Conservation (phyloP, 1,140 invertebrate genomes). For the Agrypnia vestita region DNA sequence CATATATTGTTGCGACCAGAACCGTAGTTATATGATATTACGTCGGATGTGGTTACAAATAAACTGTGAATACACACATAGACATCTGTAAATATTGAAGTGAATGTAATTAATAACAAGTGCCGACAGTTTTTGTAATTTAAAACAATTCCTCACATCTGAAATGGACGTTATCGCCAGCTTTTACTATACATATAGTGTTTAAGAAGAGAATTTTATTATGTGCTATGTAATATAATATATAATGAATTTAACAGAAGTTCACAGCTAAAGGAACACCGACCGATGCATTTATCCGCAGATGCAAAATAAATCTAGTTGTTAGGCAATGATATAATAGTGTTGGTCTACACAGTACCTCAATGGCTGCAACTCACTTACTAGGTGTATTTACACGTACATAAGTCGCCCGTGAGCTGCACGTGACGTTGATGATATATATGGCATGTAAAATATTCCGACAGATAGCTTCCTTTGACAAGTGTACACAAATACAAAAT, state of each 20-base stretch:
- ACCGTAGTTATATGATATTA: slow-evolving; percentile 30
- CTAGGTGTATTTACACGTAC: slow-evolving; percentile 46
- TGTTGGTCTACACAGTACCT: slow-evolving; percentile 67
- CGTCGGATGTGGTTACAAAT: neutral
- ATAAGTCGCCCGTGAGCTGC: slow-evolving; percentile 1
- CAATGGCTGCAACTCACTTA: slow-evolving; percentile 64
- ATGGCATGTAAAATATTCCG: slow-evolving; percentile 5
- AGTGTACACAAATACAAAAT: neutral
- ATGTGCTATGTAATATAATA: slow-evolving; percentile 52
- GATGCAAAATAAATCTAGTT: slow-evolving; percentile 61
- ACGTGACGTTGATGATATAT: neutral
- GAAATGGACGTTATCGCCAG: slow-evolving; percentile 35
- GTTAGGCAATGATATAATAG: slow-evolving; percentile 59
- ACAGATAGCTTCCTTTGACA: slow-evolving; percentile 15
- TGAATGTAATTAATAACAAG: slow-evolving; percentile 20
- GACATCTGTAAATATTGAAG: slow-evolving; percentile 27
- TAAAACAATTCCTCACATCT: slow-evolving; percentile 39
- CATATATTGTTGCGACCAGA: slow-evolving; percentile 57
- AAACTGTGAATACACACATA: neutral
- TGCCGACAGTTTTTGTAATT: slow-evolving; percentile 8
- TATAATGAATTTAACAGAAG: slow-evolving; percentile 34
- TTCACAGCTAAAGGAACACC: slow-evolving; percentile 35
- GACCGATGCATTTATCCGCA: slow-evolving; percentile 64
- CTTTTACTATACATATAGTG: slow-evolving; percentile 43
- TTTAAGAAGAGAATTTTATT: slow-evolving; percentile 47